phyloP scores from a whole-genome alignment of 2,113 vertebrate genomes.

The Takifugu flavidus region DNA sequence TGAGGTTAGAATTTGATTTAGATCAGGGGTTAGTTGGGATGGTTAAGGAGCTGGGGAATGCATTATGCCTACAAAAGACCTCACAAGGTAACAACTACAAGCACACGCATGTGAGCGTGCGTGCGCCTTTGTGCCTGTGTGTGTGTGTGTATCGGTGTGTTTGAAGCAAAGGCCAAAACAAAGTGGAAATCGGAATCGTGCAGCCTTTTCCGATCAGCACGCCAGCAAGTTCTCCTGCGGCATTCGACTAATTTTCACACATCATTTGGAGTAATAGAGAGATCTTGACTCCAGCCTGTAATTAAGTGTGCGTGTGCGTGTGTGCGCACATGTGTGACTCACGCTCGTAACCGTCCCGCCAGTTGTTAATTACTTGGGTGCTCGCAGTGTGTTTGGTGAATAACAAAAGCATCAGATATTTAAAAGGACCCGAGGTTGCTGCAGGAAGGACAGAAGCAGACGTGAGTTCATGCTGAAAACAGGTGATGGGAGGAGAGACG shows the following conservation, averaged over 20 bases:
- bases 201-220: too few relatives aligned
- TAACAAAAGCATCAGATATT: slow-evolving; percentile 26
- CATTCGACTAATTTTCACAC: slow-evolving; percentile 35
- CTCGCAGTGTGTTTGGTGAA: slow-evolving; percentile 22
- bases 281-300: slow-evolving; percentile 14
- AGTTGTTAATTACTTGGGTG: slow-evolving; percentile 41
- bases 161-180: neutral
- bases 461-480: slow-evolving; percentile 50
- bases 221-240: slow-evolving; percentile 20
- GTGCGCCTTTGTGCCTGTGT: neutral
- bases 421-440: slow-evolving; percentile 11
- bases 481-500: slow-evolving; percentile 36
- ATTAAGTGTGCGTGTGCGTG: slow-evolving; percentile 11
- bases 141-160: neutral
- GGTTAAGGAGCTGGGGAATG: too few relatives aligned
- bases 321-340: slow-evolving; percentile 37
- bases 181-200: neutral
- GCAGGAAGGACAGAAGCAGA: slow-evolving; percentile 41
- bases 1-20: too few relatives aligned
- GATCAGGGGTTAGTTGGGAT: too few relatives aligned
- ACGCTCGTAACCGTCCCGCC: slow-evolving; percentile 21
- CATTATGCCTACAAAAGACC: too few relatives aligned
- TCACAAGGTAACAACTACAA: too few relatives aligned
- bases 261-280: slow-evolving; percentile 27
- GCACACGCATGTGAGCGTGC: neutral